phyloP scores from a whole-genome alignment of 2,113 vertebrate genomes.

The Thalassarche chlororhynchos region DNA sequence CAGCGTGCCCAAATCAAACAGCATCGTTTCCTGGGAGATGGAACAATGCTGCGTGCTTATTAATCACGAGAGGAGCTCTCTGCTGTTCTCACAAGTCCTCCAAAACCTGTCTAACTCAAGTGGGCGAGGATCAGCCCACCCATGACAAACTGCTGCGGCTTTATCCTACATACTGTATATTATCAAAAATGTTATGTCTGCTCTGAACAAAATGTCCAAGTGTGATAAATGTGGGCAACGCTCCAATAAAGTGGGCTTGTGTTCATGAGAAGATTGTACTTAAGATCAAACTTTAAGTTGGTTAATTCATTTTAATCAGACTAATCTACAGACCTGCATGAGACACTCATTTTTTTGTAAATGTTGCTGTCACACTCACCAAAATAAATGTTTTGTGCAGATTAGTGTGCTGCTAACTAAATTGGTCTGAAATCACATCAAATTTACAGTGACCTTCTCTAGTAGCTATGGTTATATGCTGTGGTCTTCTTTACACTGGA shows the following conservation, averaged over 20 bases:
- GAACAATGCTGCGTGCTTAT: conserved; percentile 6
- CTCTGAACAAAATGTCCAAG: conserved; percentile 45
- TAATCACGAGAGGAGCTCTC: conserved; percentile 36
- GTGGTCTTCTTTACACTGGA: not conserved
- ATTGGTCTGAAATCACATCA: not conserved
- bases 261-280: not conserved
- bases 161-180: not conserved
- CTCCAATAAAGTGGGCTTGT: conserved; percentile 29
- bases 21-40: conserved; percentile 24
- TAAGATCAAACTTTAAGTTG: not conserved
- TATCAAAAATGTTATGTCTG: conserved; percentile 56
- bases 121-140: conserved; percentile 51
- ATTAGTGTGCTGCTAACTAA: not conserved
- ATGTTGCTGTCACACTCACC: not conserved
- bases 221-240: not conserved
- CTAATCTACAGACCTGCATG: not conserved
- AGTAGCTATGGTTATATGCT: not conserved
- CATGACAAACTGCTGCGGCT: conserved; percentile 37
- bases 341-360: not conserved
- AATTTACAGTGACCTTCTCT: not conserved
- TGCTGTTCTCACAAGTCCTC: conserved; percentile 34
- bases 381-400: not conserved
- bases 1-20: not conserved
- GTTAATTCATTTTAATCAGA: not conserved
- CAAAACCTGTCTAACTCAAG: conserved; percentile 38